Evolutionary conservation across 2,797 vertebrate genomes (phyloP), one percentile per base, ranked within the genome.

Genomic region (Alcedo atthis): DNA sequence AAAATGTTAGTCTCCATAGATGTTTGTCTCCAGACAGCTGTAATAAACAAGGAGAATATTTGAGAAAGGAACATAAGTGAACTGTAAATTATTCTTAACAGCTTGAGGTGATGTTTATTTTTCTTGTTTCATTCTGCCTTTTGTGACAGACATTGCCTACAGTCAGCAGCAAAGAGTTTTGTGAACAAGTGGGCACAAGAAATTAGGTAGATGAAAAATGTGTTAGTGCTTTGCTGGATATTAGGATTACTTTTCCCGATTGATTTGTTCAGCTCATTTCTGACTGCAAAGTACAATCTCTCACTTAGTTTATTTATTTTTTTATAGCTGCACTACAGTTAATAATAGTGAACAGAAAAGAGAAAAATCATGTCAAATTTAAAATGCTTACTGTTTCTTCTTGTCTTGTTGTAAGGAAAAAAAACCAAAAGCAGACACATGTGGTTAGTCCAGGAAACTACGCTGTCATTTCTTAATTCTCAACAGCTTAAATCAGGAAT

Each of bases 391-490:
- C 32, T 43, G 55, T 10, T 81, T 83, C 11, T 95, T 77, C 35
- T 83, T 19, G 18, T 87, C 87, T 85, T 43, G 9, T 35, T 75
- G 17, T 37, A 58, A 62, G 32, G 12, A 45, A 76, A 74, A 51
- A 69, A 70, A 6, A 1, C 5, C 17, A 26, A 82, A 92, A 74
- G 13, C 16, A 81, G 46, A 21, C 28, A 85, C 76, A 51, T 90
- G 66, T 81, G 64, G 69, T 89, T 93, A 85, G 33, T 66, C 20
- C 35, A 90, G 46, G 69, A 89, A 93, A 87, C 69, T 42, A 32
- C 48, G 54, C 55, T 51, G 17, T 43, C 25, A 45, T 83, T 94
- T 89, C 64, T 83, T 85, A 81, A 91, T 92, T 95, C 71, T 89
- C 53, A 87, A 32, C 46, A 68, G 43, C n/a, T 85, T 85, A 85